Conservation (phyloP, 2,888 invertebrate genomes). For the Blastobasis adustella region DNA sequence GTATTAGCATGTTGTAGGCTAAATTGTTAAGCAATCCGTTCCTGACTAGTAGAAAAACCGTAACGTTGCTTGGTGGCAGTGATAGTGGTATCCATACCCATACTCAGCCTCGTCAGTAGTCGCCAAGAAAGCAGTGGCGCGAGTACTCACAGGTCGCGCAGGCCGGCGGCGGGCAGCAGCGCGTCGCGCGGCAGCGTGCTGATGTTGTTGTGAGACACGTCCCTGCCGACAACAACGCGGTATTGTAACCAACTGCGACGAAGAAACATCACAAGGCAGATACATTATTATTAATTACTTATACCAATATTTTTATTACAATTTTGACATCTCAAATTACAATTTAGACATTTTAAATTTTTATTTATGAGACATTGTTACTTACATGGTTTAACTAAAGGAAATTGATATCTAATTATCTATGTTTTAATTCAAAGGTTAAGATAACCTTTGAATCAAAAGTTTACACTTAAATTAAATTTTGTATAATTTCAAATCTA, state of each 20-base stretch:
- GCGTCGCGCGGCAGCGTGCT: slow-evolving; percentile 81
- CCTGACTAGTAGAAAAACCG: too few species aligned
- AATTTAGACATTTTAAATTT: background rate
- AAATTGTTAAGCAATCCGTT: too few species aligned
- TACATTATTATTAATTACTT: background rate
- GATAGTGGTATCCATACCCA: too few species aligned
- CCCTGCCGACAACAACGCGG: slow-evolving; percentile 73
- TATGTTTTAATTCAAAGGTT: too few species aligned
- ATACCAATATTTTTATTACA: background rate
- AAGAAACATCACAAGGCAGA: too few species aligned
- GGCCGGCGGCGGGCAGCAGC: slow-evolving; percentile 78
- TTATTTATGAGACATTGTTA: background rate
- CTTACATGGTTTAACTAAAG: background rate
- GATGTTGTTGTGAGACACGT: slow-evolving; percentile 88
- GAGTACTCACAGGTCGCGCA: slow-evolving; percentile 84
- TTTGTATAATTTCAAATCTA: too few species aligned
- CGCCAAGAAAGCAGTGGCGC: too few species aligned
- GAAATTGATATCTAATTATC: background rate
- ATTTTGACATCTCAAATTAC: background rate
- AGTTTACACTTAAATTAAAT: too few species aligned
- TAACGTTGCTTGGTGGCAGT: too few species aligned
- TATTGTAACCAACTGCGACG: background rate
- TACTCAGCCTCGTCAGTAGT: too few species aligned
- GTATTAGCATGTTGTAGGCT: too few species aligned
- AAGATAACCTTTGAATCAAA: too few species aligned